Conservation (phyloP, 2,888 invertebrate species). For the Xanthorhoe designata region DNA sequence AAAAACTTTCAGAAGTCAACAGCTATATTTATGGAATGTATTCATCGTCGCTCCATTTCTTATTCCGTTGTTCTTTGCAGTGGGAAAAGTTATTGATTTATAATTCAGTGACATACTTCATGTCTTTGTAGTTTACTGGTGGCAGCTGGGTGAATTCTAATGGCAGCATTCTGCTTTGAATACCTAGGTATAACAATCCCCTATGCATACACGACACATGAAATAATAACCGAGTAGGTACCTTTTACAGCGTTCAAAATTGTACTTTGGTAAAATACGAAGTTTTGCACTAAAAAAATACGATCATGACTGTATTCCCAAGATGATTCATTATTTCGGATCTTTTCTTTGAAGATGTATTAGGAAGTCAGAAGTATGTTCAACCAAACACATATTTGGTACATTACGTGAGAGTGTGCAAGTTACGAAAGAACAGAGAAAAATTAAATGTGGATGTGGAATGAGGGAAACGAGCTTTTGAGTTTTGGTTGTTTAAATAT, state of each 20-base stretch:
- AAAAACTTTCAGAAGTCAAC: constrained; percentile 19
- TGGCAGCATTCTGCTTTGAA: constrained; percentile 18
- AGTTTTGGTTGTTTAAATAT: too few relatives aligned
- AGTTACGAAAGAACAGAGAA: too few relatives aligned
- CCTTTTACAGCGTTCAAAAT: not conserved
- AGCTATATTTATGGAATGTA: constrained; percentile 25
- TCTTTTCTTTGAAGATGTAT: too few relatives aligned
- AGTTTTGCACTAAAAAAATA: not conserved
- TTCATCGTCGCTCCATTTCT: constrained; percentile 29
- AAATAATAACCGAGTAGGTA: not conserved
- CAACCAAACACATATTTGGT: too few relatives aligned
- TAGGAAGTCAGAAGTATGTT: too few relatives aligned
- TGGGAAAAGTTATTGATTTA: constrained; percentile 28
- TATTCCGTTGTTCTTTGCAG: constrained; percentile 36
- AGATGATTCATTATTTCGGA: too few relatives aligned
- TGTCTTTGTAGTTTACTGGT: constrained; percentile 25
- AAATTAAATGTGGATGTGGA: too few relatives aligned
- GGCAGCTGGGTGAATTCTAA: constrained; percentile 18
- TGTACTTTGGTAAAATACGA: not conserved
- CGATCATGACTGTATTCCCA: too few relatives aligned
- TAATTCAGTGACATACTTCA: constrained; percentile 31
- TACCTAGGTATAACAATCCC: constrained; percentile 4
- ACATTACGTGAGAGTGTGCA: too few relatives aligned
- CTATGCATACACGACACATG: not conserved
- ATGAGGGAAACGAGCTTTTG: too few relatives aligned